phyloP scores from a whole-genome alignment of 2,113 vertebrate genomes.

The Cheirogaleus medius region DNA sequence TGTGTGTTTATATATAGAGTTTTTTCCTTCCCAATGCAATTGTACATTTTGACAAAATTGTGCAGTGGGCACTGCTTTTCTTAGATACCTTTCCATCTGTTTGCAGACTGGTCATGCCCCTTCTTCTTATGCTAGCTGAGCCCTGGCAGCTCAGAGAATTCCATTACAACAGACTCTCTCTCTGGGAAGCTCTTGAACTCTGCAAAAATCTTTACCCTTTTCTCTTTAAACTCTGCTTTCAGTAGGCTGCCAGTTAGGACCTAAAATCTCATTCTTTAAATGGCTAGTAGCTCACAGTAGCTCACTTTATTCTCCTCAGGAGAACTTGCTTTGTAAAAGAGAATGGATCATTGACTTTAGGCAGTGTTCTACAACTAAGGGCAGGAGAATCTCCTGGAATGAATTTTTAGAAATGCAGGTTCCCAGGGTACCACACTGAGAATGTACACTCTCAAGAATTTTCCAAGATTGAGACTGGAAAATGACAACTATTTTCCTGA shows the following conservation, averaged over 20 bases:
- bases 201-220: not conserved
- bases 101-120: not conserved
- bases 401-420: not conserved
- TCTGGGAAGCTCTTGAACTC: not conserved
- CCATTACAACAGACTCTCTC: not conserved
- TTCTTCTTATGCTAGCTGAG: not conserved
- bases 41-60: not conserved
- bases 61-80: not conserved
- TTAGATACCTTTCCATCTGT: not conserved
- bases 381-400: not conserved
- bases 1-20: not conserved
- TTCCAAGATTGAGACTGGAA: not conserved
- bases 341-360: not conserved
- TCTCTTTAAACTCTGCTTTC: not conserved
- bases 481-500: not conserved
- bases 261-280: not conserved
- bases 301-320: not conserved
- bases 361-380: not conserved
- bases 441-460: not conserved
- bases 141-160: not conserved
- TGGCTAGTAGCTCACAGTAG: not conserved
- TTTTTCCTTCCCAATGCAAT: not conserved
- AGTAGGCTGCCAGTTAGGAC: not conserved
- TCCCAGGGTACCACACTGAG: not conserved
- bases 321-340: not conserved